Percentiles rank a stretch among this genome's conserved stretches.
phyloP scores from a whole-genome alignment of 2,888 invertebrate species.

The Leucoma salicis region DNA sequence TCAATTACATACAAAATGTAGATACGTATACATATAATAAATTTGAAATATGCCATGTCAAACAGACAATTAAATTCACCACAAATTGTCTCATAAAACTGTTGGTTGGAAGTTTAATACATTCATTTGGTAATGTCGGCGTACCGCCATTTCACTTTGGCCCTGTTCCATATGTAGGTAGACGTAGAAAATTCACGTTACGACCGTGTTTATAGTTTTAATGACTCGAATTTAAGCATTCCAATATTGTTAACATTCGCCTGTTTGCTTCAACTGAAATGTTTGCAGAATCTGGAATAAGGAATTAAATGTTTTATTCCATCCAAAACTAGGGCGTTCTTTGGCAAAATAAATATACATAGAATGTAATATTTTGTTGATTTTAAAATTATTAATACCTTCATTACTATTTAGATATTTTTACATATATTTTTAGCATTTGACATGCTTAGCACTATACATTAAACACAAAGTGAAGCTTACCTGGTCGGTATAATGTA shows the following conservation, averaged over 20 bases:
- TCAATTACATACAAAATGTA: no score
- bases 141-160: slow-evolving; percentile 33
- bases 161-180: slow-evolving; percentile 30
- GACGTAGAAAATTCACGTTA: slow-evolving; percentile 30
- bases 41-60: slow-evolving; percentile 17
- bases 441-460: no score
- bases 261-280: slow-evolving; percentile 28
- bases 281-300: slow-evolving; percentile 21
- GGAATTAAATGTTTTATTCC: not conserved
- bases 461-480: no score
- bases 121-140: slow-evolving; percentile 28
- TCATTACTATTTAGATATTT: no score
- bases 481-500: no score
- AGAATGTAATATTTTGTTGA: no score
- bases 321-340: no score
- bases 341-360: no score
- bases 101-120: slow-evolving; percentile 31
- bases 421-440: no score
- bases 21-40: no score
- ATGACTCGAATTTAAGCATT: slow-evolving; percentile 35
- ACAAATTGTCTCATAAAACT: slow-evolving; percentile 33
- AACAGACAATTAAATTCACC: slow-evolving; percentile 32
- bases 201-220: slow-evolving; percentile 31
- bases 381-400: no score
- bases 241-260: slow-evolving; percentile 31